Evolutionary conservation across 2,113 vertebrate species (phyloP).

Genomic region (Potamarius usumacintae): DNA sequence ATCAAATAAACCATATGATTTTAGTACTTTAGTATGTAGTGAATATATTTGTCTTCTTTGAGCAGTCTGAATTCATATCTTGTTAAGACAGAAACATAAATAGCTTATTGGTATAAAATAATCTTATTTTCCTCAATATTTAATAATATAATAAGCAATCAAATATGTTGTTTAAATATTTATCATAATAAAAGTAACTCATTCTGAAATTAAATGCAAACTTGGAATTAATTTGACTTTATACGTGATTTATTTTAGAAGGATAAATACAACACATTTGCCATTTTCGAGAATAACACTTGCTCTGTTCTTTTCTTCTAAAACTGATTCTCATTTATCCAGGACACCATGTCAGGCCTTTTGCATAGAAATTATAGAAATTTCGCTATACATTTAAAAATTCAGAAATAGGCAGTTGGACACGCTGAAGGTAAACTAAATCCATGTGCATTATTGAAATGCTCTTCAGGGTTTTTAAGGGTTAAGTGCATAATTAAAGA

Average conservation of each 20-base stretch:
- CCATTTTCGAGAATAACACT: neutral
- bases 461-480: neutral
- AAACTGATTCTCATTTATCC: neutral
- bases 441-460: slow-evolving; percentile 4
- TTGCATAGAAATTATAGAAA: neutral
- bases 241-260: neutral
- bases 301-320: neutral
- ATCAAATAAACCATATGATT: neutral
- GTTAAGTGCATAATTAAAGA: neutral
- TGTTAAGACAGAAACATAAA: neutral
- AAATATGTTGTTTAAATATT: neutral
- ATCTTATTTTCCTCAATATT: no score
- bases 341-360: neutral
- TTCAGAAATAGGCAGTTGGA: neutral
- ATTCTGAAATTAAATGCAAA: neutral
- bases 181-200: neutral
- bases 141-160: neutral
- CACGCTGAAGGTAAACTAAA: slow-evolving; percentile 7
- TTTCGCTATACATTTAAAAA: neutral
- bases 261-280: neutral
- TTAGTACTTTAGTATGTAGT: neutral
- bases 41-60: neutral
- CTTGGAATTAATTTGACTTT: neutral
- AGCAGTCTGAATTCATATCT: neutral
- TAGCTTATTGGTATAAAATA: neutral